Conservation (phyloP, 2,113 vertebrate genomes). For the Mobula birostris region DNA sequence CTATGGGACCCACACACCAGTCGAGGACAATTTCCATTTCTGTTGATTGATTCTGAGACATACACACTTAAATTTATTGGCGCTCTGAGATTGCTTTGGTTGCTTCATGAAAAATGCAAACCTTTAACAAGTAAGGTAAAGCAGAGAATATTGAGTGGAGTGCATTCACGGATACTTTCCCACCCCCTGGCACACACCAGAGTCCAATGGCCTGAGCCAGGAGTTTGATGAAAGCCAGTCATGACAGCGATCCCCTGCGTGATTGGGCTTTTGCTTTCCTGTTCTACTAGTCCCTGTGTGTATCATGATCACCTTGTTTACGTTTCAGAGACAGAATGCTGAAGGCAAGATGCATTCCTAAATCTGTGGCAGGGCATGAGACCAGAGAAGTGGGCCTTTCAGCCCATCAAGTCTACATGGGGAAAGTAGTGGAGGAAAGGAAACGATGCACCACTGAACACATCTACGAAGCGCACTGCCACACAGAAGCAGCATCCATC, state of each 20-base stretch:
- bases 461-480: too few species aligned
- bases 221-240: not conserved
- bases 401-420: too few species aligned
- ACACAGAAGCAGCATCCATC: too few species aligned
- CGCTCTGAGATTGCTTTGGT: not conserved
- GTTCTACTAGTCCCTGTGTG: not conserved
- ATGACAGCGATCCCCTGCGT: not conserved
- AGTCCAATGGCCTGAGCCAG: not conserved
- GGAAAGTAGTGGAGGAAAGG: too few species aligned
- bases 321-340: too few species aligned
- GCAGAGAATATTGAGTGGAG: not conserved
- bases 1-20: not conserved
- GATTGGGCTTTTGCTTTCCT: not conserved
- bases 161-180: not conserved
- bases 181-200: not conserved
- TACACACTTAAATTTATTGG: not conserved
- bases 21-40: not conserved
- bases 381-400: too few species aligned
- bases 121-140: not conserved
- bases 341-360: too few species aligned
- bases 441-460: too few species aligned
- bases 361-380: too few species aligned
- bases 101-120: not conserved
- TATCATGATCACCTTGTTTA: not conserved
- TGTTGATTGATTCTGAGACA: not conserved